Evolutionary conservation across 2,113 vertebrate species (phyloP).

Genomic region (Budorcas taxicolor): DNA sequence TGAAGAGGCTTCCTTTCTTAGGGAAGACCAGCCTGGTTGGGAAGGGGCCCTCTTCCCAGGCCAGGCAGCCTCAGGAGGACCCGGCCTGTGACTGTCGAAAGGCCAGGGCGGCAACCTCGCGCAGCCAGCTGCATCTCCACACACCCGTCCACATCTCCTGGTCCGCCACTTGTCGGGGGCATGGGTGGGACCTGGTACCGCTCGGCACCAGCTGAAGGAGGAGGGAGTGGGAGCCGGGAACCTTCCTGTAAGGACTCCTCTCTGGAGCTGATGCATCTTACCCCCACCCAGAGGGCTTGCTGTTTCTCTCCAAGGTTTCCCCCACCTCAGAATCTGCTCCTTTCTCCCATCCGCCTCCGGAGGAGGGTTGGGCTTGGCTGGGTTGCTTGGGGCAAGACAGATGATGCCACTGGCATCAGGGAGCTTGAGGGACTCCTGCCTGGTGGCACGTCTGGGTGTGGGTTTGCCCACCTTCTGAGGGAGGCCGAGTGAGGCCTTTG

Average conservation of each 20-base stretch:
- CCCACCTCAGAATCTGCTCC: background rate
- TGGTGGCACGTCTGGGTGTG: fast-evolving
- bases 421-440: background rate
- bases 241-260: too few species aligned
- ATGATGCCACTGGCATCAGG: fast-evolving
- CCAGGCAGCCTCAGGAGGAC: background rate
- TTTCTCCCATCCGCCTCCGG: fast-evolving
- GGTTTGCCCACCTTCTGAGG: fast-evolving
- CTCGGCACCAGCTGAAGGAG: background rate
- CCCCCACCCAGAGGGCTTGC: too few species aligned
- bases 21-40: background rate
- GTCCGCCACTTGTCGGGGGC: background rate
- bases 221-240: background rate
- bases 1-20: background rate
- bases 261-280: fast-evolving
- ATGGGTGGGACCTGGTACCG: background rate
- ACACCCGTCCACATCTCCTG: fast-evolving
- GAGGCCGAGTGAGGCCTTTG: background rate
- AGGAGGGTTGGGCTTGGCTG: background rate
- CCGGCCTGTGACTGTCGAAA: background rate
- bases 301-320: background rate
- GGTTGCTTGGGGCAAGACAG: fast-evolving
- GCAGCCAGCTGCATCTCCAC: background rate
- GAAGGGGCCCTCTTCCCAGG: background rate
- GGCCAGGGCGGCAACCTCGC: background rate